Percentiles rank a stretch among this genome's conserved stretches.
phyloP scores from a whole-genome alignment of 2,888 invertebrate species.

The Harpalus rubripes region DNA sequence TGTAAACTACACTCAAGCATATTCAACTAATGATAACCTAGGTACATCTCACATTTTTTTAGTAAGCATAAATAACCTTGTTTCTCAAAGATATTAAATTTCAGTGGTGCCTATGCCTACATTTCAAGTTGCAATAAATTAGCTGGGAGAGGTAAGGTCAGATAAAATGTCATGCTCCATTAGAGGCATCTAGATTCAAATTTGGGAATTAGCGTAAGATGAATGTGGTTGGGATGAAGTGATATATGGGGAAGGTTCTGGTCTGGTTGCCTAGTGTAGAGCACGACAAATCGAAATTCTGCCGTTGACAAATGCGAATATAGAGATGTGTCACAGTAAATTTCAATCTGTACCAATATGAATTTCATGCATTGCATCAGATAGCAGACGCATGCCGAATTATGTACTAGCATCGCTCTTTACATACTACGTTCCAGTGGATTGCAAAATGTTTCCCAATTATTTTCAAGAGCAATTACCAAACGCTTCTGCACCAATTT shows the following conservation, averaged over 20 bases:
- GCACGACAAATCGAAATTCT: constrained; percentile 58
- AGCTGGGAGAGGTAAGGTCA: neutral
- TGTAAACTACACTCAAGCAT: too few relatives aligned
- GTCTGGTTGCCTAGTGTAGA: constrained; percentile 6
- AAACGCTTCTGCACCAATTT: neutral
- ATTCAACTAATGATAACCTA: too few relatives aligned
- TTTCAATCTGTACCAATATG: constrained; percentile 65
- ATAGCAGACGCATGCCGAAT: constrained; percentile 59
- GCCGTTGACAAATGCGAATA: constrained; percentile 59
- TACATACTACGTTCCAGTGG: constrained; percentile 32
- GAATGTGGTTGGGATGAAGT: constrained; percentile 32
- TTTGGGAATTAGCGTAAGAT: constrained; percentile 47
- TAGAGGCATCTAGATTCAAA: constrained; percentile 23
- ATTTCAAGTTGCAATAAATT: neutral
- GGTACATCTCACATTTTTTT: too few relatives aligned
- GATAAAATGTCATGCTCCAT: constrained; percentile 5
- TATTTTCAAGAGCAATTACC: constrained; percentile 4
- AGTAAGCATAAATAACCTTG: too few relatives aligned
- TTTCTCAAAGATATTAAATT: too few relatives aligned
- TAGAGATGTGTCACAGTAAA: constrained; percentile 62
- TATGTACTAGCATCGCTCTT: constrained; percentile 54
- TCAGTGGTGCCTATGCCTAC: neutral
- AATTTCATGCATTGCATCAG: constrained; percentile 66
- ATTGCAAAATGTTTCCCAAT: constrained; percentile 22
- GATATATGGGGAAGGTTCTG: constrained; percentile 34